Percentiles rank a stretch among this genome's conserved stretches.
These are phyloP conservation scores for Clusia tigrina DNA, from an alignment of 2,888 invertebrate genomes.

Conservation along the genomic window DNA sequence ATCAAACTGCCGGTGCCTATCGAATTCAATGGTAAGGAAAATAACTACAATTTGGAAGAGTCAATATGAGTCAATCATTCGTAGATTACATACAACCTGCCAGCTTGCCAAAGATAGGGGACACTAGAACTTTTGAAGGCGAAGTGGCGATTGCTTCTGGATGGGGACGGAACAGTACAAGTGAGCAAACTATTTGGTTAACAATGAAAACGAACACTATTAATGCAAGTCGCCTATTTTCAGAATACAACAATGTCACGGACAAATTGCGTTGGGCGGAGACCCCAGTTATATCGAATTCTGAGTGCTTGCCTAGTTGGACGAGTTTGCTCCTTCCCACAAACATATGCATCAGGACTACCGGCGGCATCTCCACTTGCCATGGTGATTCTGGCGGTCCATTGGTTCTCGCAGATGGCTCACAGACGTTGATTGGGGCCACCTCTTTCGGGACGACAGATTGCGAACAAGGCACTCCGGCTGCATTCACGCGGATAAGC, in stretches of 20 bases:
- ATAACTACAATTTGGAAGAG: neutral
- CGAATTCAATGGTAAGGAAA: constrained; percentile 55
- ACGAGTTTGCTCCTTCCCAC: constrained; percentile 34
- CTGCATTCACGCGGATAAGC: constrained; percentile 58
- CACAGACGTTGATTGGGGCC: constrained; percentile 47
- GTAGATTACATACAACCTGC: constrained; percentile 45
- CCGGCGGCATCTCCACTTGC: constrained; percentile 53
- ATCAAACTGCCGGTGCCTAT: constrained; percentile 61
- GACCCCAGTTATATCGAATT: constrained; percentile 45
- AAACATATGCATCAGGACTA: constrained; percentile 54
- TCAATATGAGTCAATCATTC: neutral
- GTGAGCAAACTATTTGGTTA: constrained; percentile 43
- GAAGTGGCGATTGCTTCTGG: constrained; percentile 51
- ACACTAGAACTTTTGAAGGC: no score
- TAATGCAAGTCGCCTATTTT: no score
- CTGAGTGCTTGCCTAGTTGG: constrained; percentile 44
- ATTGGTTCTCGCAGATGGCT: constrained; percentile 44
- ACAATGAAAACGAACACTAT: no score
- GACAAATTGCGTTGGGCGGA: constrained; percentile 44
- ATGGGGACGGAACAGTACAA: constrained; percentile 54
- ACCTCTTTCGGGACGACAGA: constrained; percentile 59
- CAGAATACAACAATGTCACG: constrained; percentile 41
- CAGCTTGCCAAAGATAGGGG: constrained; percentile 45
- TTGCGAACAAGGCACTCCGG: constrained; percentile 57
- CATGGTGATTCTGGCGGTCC: constrained; percentile 62